Conservation (phyloP, 1,140 invertebrate genomes). For the Drosophila micromelanica region DNA sequence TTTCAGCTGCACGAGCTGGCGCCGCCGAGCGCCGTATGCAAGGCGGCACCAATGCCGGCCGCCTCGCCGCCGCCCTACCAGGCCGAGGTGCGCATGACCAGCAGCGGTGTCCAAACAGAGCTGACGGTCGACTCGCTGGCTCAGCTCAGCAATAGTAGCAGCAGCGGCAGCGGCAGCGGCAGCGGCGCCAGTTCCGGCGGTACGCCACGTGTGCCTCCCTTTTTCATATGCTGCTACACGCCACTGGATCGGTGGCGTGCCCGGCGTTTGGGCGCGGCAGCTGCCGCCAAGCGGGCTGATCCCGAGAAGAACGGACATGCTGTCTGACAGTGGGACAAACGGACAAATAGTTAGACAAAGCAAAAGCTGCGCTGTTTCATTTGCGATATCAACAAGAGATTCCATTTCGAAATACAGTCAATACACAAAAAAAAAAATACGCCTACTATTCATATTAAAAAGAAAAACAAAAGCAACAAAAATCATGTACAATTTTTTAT, state of each 20-base stretch:
- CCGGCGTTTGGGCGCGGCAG: conserved; percentile 50
- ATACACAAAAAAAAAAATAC: conserved; percentile 19
- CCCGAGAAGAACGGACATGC: conserved; percentile 45
- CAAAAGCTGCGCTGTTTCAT: conserved; percentile 68
- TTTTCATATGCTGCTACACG: conserved; percentile 83
- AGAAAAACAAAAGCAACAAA: not conserved
- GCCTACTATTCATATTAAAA: conserved; percentile 41
- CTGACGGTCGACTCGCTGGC: conserved; percentile 71
- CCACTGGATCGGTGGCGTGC: conserved; percentile 82
- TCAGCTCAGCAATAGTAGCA: conserved; percentile 55
- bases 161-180: conserved; percentile 43
- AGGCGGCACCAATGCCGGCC: conserved; percentile 54
- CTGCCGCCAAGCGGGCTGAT: conserved; percentile 23
- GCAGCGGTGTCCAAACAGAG: conserved; percentile 79
- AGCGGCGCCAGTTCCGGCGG: conserved; percentile 27
- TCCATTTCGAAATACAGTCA: conserved; percentile 77
- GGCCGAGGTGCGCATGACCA: conserved; percentile 70
- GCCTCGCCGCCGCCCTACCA: conserved; percentile 16
- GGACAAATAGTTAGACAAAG: not conserved
- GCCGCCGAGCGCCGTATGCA: conserved; percentile 75
- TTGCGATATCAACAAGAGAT: conserved; percentile 84
- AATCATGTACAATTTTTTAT: conserved; percentile 65
- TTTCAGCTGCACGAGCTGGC: conserved; percentile 78
- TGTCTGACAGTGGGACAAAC: conserved; percentile 62
- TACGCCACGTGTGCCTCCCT: conserved; percentile 56